Conservation (phyloP, 2,797 vertebrate genomes). For the Sparidentex hasta region DNA sequence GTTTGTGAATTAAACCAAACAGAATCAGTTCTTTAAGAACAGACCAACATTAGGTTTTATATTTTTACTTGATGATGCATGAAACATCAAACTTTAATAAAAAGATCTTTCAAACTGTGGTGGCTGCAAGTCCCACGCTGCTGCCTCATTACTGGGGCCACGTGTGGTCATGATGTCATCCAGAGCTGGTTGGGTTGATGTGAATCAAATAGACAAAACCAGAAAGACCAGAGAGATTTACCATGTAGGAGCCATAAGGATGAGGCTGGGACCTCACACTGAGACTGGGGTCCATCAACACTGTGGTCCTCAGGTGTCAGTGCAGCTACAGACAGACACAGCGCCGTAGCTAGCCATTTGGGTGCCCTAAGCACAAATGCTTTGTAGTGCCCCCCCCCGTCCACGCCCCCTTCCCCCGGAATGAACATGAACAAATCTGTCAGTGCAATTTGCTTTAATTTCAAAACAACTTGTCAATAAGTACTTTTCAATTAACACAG, state of each 20-base stretch:
- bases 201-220: neutral
- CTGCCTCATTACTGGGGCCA: neutral
- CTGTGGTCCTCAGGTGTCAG: neutral
- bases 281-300: neutral
- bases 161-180: constrained; percentile 30
- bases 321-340: neutral
- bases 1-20: neutral
- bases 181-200: neutral
- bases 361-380: too few species aligned
- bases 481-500: too few species aligned
- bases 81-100: too few species aligned
- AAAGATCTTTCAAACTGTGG: neutral
- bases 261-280: neutral
- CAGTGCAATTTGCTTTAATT: too few species aligned
- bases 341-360: too few species aligned
- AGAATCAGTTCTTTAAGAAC: too few species aligned
- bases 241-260: neutral
- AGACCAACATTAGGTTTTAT: too few species aligned
- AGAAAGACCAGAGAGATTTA: neutral
- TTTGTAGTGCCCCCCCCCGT: too few species aligned
- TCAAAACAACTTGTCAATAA: too few species aligned
- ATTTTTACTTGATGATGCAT: too few species aligned
- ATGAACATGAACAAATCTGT: too few species aligned
- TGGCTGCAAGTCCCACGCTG: neutral
- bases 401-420: too few species aligned